These are phyloP conservation scores for Volucella inflata DNA, from an alignment of 2,888 invertebrate genomes.

Conservation along the genomic window DNA sequence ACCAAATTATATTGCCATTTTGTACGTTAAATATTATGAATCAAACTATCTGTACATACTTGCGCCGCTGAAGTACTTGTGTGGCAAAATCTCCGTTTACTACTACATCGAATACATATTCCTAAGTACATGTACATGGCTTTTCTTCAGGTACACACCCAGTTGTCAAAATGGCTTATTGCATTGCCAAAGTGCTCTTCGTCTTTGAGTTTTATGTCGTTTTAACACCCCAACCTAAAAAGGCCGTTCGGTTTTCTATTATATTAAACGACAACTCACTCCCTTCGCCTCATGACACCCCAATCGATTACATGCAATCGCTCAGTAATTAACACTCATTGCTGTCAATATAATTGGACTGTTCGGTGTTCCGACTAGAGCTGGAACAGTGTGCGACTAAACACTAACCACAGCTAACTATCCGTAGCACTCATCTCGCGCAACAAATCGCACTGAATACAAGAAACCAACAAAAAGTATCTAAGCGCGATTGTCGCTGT, in stretches of 20 bases:
- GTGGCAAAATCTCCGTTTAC: no score
- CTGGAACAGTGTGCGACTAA: neutral
- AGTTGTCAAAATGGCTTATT: no score
- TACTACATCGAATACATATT: no score
- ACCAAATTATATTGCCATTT: no score
- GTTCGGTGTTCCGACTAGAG: constrained; percentile 29
- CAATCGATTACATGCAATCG: constrained; percentile 46
- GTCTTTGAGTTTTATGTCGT: neutral
- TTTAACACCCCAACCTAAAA: neutral
- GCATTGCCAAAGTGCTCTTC: no score
- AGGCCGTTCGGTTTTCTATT: neutral
- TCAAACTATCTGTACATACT: no score
- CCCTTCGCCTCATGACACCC: constrained; percentile 25
- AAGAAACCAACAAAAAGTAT: constrained; percentile 8
- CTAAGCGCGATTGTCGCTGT: constrained; percentile 1
- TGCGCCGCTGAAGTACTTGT: no score
- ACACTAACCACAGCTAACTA: neutral
- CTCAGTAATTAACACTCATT: constrained; percentile 65
- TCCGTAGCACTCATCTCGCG: constrained; percentile 34
- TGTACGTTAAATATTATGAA: no score
- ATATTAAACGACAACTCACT: constrained; percentile 12
- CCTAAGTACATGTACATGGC: no score
- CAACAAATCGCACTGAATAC: neutral
- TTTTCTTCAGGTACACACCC: no score
- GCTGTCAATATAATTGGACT: constrained; percentile 66